Evolutionary conservation across 2,113 vertebrate species (phyloP).

Genomic region (Aleadryas rufinucha): DNA sequence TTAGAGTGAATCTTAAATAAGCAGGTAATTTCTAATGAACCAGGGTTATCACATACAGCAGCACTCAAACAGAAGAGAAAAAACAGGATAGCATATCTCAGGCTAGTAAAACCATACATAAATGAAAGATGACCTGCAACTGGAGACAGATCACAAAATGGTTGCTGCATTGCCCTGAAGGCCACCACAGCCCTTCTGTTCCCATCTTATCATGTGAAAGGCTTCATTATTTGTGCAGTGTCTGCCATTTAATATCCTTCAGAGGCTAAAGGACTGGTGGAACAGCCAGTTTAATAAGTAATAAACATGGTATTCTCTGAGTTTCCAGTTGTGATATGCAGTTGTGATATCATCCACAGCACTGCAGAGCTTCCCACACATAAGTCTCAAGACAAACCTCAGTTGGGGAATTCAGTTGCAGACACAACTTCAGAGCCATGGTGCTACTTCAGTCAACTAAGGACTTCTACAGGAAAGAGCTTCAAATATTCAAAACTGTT

Average conservation of each 20-base stretch:
- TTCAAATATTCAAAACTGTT: conserved; percentile 9
- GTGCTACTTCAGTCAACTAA: background rate
- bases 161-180: background rate
- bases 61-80: background rate
- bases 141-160: background rate
- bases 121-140: background rate
- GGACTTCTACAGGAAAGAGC: background rate
- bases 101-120: background rate
- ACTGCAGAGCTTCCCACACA: background rate
- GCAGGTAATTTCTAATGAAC: background rate
- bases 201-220: background rate
- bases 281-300: background rate
- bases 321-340: conserved; percentile 15
- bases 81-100: background rate
- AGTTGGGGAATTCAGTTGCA: background rate
- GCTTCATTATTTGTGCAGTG: background rate
- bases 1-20: background rate
- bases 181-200: background rate
- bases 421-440: background rate
- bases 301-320: conserved; percentile 18
- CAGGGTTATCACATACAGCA: background rate
- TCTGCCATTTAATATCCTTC: background rate
- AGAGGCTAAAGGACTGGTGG: background rate
- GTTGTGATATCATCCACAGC: background rate
- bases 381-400: background rate